Conservation (phyloP, 2,113 vertebrate genomes). For the Callithrix jacchus region DNA sequence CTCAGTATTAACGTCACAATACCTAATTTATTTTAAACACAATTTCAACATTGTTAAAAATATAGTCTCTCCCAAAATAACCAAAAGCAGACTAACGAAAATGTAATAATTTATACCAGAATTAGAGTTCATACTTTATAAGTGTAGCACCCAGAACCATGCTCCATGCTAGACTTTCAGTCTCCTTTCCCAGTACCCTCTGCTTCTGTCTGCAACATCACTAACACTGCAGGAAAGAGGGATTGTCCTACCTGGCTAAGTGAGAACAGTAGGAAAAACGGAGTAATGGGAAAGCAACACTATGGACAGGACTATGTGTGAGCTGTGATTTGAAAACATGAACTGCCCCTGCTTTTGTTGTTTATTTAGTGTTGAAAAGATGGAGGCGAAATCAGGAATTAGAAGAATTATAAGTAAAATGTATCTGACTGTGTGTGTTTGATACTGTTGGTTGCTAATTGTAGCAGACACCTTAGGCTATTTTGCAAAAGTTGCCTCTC, state of each 20-base stretch:
- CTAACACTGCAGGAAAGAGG: neutral
- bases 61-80: neutral
- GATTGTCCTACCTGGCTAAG: neutral
- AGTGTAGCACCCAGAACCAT: neutral
- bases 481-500: neutral
- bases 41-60: neutral
- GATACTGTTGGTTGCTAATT: neutral
- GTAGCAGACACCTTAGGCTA: neutral
- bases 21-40: neutral
- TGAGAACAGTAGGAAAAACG: neutral
- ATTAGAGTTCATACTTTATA: neutral
- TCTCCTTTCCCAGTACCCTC: neutral
- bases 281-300: neutral
- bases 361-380: neutral
- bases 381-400: neutral
- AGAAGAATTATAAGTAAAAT: neutral
- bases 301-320: neutral
- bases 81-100: neutral
- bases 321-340: neutral
- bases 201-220: neutral
- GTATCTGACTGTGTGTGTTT: neutral
- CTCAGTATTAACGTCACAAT: too few species aligned
- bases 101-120: neutral
- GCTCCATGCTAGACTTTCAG: neutral
- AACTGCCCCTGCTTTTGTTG: neutral